Conservation (phyloP, 2,888 invertebrate species). For the Pardosa pseudoannulata region DNA sequence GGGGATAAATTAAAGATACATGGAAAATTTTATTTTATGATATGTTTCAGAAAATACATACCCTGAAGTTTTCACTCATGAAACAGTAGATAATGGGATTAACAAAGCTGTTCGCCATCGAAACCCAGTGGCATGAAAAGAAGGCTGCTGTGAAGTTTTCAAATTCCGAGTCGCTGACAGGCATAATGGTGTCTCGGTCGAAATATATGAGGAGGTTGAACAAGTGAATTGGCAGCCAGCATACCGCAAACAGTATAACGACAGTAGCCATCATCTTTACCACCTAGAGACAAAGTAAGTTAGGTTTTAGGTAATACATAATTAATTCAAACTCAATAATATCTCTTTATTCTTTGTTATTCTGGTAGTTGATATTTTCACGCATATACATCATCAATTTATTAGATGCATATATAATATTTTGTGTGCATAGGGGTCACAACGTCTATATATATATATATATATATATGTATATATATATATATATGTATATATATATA, state of each 20-base stretch:
- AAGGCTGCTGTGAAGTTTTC: conserved; percentile 69
- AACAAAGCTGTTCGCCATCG: conserved; percentile 75
- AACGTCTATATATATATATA: too few relatives aligned
- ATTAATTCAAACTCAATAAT: not conserved
- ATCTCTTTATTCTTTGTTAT: too few relatives aligned
- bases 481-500: too few relatives aligned
- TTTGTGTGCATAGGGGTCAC: too few relatives aligned
- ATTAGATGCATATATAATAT: too few relatives aligned
- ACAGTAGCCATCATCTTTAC: conserved; percentile 74
- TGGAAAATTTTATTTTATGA: too few relatives aligned
- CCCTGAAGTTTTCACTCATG: conserved; percentile 76
- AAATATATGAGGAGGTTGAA: conserved; percentile 74
- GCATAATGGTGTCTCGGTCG: conserved; percentile 29
- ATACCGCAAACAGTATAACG: conserved; percentile 73
- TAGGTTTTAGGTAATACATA: not conserved
- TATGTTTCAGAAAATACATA: too few relatives aligned
- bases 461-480: too few relatives aligned
- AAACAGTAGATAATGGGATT: conserved; percentile 76
- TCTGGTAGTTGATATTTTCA: too few relatives aligned
- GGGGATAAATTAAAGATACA: too few relatives aligned
- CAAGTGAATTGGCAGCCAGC: conserved; percentile 78
- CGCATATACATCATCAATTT: too few relatives aligned
- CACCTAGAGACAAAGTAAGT: conserved; percentile 52
- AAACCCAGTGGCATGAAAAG: conserved; percentile 74
- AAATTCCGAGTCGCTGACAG: conserved; percentile 53